Conservation (phyloP, 2,113 vertebrate species). For the Apeltes quadracus region DNA sequence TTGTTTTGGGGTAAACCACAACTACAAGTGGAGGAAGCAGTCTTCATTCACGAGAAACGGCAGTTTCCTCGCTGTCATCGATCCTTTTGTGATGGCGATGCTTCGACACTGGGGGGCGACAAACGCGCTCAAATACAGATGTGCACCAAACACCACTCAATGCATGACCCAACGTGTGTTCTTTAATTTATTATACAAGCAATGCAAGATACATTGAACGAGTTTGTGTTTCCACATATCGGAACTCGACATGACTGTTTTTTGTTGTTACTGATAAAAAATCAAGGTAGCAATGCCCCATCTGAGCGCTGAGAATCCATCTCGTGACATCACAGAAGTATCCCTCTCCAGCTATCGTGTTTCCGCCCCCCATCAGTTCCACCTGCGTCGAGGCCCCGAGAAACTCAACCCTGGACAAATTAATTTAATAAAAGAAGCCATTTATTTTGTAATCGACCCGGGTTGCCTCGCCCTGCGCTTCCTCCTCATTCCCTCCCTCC, state of each 20-base stretch:
- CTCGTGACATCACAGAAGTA: background rate
- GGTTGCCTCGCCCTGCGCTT: constrained; percentile 39
- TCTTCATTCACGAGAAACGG: background rate
- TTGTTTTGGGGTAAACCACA: background rate
- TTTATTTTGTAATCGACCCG: constrained; percentile 14
- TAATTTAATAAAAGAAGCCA: background rate
- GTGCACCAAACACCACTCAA: too few relatives aligned
- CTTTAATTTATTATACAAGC: background rate
- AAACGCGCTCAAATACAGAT: constrained; percentile 25
- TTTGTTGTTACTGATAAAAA: background rate
- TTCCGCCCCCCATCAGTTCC: background rate
- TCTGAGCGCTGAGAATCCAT: background rate
- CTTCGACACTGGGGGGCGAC: constrained; percentile 48
- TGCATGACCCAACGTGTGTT: background rate
- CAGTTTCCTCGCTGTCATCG: background rate
- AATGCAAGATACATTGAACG: background rate
- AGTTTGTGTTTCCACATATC: background rate
- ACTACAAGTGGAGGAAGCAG: background rate
- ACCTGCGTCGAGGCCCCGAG: background rate
- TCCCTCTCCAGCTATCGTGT: background rate
- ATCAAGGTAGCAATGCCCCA: background rate
- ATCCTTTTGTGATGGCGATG: constrained; percentile 17
- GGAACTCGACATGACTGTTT: background rate
- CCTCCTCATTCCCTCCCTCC: background rate
- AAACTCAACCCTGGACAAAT: background rate